These are phyloP conservation scores for Dipodomys merriami DNA, from an alignment of 2,113 vertebrate species.

Conservation along the genomic window DNA sequence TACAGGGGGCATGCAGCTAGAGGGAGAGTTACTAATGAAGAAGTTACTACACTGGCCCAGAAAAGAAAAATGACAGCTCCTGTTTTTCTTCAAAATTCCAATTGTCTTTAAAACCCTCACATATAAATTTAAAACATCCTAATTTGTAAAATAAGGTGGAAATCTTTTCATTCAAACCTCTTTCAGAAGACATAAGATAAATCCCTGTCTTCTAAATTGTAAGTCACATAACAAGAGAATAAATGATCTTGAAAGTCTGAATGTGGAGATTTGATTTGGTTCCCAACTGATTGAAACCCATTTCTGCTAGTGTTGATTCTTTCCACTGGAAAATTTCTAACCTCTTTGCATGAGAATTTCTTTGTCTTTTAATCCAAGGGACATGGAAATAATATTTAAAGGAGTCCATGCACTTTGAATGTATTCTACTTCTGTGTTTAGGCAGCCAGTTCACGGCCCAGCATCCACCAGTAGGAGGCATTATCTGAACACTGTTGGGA, in stretches of 20 bases:
- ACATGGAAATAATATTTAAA: conserved; percentile 8
- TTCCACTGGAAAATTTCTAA: conserved; percentile 50
- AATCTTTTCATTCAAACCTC: neutral
- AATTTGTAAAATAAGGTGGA: neutral
- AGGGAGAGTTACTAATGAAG: neutral
- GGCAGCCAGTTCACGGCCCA: neutral
- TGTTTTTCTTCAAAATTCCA: conserved; percentile 4
- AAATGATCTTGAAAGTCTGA: neutral
- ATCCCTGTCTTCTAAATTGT: neutral
- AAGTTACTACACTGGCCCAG: neutral
- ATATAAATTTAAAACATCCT: neutral
- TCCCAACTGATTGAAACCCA: neutral
- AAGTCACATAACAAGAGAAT: neutral
- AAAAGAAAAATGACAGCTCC: neutral
- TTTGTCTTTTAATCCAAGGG: conserved; percentile 39
- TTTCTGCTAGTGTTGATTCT: neutral
- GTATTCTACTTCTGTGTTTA: neutral
- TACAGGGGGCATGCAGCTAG: neutral
- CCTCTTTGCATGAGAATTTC: neutral
- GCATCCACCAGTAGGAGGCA: conserved; percentile 75
- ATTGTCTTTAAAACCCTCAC: neutral
- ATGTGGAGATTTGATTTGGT: conserved; percentile 5
- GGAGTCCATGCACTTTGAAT: neutral
- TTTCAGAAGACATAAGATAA: conserved; percentile 9
- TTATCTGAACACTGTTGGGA: conserved; percentile 64